Percentiles rank a stretch among this genome's conserved stretches.
phyloP scores from a whole-genome alignment of 1,140 invertebrate genomes.

The Aphelinus certus region DNA sequence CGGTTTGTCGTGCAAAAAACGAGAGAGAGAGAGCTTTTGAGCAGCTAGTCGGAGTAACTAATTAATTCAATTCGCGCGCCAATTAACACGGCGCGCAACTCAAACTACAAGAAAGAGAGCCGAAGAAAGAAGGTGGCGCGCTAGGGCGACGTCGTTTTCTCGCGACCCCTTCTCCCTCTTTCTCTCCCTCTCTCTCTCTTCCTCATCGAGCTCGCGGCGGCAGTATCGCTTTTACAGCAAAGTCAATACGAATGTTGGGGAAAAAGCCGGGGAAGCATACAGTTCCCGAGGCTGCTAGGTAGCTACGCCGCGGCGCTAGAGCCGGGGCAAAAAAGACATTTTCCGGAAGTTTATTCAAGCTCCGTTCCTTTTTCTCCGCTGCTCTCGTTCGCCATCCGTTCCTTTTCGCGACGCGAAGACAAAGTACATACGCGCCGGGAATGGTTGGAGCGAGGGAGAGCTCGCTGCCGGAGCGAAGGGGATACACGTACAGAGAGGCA shows the following conservation, averaged over 20 bases:
- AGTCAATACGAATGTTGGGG: not conserved
- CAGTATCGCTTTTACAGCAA: not conserved
- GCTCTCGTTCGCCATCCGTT: slow-evolving; percentile 5
- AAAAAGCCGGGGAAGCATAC: too few species aligned
- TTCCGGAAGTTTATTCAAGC: slow-evolving; percentile 29
- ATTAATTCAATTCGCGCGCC: slow-evolving; percentile 22
- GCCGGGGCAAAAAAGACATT: slow-evolving; percentile 14
- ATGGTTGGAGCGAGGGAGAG: not conserved
- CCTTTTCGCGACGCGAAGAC: slow-evolving; percentile 18
- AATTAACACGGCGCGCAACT: slow-evolving; percentile 7
- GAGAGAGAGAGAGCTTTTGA: too few species aligned
- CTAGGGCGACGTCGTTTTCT: too few species aligned
- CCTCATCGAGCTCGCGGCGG: not conserved
- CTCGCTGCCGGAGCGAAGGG: not conserved
- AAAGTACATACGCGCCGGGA: not conserved
- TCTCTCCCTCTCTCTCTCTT: too few species aligned
- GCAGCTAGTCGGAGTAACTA: not conserved
- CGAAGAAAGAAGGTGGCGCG: not conserved
- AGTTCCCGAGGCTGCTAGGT: too few species aligned
- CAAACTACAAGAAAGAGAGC: not conserved
- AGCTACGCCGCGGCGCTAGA: too few species aligned
- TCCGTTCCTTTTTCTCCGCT: slow-evolving; percentile 4
- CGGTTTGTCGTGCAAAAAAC: too few species aligned
- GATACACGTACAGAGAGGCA: not conserved
- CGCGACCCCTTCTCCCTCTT: too few species aligned